phyloP scores from a whole-genome alignment of 2,888 invertebrate genomes.

The Epsilonema sp. region DNA sequence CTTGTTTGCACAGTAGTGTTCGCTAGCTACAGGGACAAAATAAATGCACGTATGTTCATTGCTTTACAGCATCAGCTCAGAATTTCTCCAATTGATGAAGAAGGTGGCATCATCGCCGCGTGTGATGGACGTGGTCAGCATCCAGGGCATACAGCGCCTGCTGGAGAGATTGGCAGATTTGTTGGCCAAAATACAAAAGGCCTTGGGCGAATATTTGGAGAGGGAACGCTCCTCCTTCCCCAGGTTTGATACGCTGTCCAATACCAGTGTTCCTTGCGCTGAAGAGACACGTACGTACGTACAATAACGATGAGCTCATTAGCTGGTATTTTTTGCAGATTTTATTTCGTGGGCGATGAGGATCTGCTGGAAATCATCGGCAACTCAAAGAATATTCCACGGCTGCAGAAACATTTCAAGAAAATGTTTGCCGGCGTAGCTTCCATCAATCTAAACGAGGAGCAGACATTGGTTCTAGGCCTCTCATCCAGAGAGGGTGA shows the following conservation, averaged over 20 bases:
- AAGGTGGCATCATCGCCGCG: conserved; percentile 86
- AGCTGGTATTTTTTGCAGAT: no score
- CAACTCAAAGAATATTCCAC: conserved; percentile 91
- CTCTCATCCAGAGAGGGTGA: conserved; percentile 90
- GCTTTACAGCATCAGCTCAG: conserved; percentile 64
- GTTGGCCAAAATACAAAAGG: conserved; percentile 95
- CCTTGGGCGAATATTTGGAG: conserved; percentile 96
- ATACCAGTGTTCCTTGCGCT: no score
- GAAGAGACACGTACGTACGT: no score
- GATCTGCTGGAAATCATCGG: conserved; percentile 97
- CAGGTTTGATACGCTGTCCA: no score
- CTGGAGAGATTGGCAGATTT: conserved; percentile 88
- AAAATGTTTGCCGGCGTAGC: conserved; percentile 99
- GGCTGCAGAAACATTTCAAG: conserved; percentile 97
- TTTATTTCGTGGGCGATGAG: conserved; percentile 99
- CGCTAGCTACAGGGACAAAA: no score
- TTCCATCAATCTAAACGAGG: conserved; percentile 59
- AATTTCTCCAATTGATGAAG: conserved; percentile 96
- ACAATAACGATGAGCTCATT: no score
- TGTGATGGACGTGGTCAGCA: conserved; percentile 95
- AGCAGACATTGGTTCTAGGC: conserved; percentile 56
- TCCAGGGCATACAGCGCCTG: conserved; percentile 69
- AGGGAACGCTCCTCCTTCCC: conserved; percentile 93
- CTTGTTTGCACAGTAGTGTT: no score
- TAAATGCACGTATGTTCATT: no score